Evolutionary conservation across 1,140 invertebrate genomes (phyloP), one percentile per base, ranked within the genome.

Genomic region (Notospermus geniculatus): DNA sequence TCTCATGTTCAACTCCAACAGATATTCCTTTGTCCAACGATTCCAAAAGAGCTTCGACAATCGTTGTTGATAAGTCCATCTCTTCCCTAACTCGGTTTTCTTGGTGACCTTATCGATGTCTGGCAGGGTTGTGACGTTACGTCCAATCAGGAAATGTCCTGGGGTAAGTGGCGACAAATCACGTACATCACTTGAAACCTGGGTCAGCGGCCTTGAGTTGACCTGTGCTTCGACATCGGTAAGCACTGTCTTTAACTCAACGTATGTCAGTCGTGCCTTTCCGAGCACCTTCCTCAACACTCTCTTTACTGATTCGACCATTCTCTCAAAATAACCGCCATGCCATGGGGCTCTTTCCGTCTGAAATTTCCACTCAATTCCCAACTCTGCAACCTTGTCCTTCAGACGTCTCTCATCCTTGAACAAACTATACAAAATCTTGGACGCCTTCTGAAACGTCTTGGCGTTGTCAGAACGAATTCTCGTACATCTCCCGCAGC

Each of bases 391-490:
- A 50, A 5, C 46, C 46, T 23, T 19, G 4, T 50, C 25, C n/a
- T 50, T 7, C 4, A 50, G 46, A 23, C 19, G 25, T 27, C n/a
- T 50, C n/a, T 23, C 19, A 50, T 50, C 25, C 25, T 50, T 50
- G n/a, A 50, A 50, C n/a, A 50, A n/a, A n/a, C n/a, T 19, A 9
- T 5, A 27, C 25, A 50, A 27, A 23, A 50, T 27, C n/a, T 50
- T 50, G 46, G 46, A 19, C n/a, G 46, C 46, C n/a, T 50, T 50
- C n/a, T 50, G 4, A n/a, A 50, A 50, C 4, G 46, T 50, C 25
- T 50, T 50, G 4, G 46, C 46, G n/a, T 50, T 50, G 46, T 50
- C 46, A 50, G 46, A 50, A n/a, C n/a, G 25, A n/a, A 50, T 50
- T 9, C 4, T n/a, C n/a, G 5, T 23, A n/a, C 46, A 50, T 50